Base-by-base conservation (phyloP, 2,888 invertebrate genomes). In the Ectemnius continuus region DNA sequence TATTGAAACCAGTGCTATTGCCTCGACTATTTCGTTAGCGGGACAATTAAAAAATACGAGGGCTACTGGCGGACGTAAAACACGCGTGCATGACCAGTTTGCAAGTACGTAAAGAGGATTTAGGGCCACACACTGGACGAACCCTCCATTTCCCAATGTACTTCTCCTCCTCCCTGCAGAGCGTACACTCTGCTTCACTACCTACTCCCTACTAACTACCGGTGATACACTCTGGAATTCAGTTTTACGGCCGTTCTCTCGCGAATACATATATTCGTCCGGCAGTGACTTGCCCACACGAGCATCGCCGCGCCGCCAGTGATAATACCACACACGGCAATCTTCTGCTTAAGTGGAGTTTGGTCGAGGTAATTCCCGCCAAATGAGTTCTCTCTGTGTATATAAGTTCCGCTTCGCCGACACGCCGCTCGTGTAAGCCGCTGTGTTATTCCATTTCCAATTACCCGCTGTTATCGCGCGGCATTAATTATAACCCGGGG, bases 21-120 rank as follows among this genome's bases (percentile, higher is more conserved):
- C 70, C 66, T 68, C 75, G 75, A 73, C 80, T 83, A 82, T 85
- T 85, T 85, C 81, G 86, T 84, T 84, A 85, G 80, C 79, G 74
- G 73, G 73, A 78, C 84, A 86, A 86, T 87, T 84, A 86, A 86
- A 86, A 87, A 82, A 85, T 82, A 84, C 80, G 79, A 69, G 64
- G 68, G 70, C 58, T 58, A 65, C 69, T 64, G 73, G 68, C n/a
- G 28, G 75, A 66, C 79, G 75, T 83, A 85, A 84, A 84, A 79
- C 77, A 68, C 66, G 73, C 70, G 69, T 68, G 79, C 66, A 70
- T 75, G 68, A 79, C 48, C 79, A 70, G 75, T 78, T 76, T 74
- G 69, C 71, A 61, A 76, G 70, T 72, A 78, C 72, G 76, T 83
- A 83, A 85, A 85, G 81, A 82, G 77, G 73, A 79, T 79, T 78